Conservation (phyloP, 2,797 vertebrate species). For the Spheniscus humboldti region DNA sequence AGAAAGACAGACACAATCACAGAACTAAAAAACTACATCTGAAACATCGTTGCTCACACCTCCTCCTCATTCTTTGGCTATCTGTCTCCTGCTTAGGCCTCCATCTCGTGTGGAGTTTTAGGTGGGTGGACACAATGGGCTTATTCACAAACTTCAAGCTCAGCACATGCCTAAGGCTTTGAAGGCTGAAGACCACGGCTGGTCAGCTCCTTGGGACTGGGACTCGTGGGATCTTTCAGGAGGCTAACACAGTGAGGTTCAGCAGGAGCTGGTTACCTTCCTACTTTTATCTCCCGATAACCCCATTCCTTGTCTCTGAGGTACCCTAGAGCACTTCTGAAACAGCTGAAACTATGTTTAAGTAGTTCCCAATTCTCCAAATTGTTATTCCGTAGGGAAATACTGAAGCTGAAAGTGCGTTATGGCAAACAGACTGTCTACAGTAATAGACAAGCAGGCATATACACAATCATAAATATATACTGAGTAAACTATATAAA, state of each 20-base stretch:
- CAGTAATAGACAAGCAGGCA: neutral
- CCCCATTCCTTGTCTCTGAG: neutral
- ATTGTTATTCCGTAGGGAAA: neutral
- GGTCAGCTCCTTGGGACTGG: neutral
- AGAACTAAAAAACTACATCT: neutral
- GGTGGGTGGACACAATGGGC: slow-evolving; percentile 49
- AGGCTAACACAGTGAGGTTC: neutral
- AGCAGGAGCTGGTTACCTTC: neutral
- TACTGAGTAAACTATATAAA: neutral
- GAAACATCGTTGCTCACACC: slow-evolving; percentile 28
- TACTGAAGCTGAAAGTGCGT: neutral
- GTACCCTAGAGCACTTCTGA: neutral
- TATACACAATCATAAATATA: neutral
- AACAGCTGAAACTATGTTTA: neutral
- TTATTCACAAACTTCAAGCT: slow-evolving; percentile 31
- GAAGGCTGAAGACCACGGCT: neutral
- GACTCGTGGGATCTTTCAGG: neutral
- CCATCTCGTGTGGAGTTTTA: neutral
- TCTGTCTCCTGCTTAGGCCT: slow-evolving; percentile 40
- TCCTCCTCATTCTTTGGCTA: slow-evolving; percentile 54
- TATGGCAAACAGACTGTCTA: neutral
- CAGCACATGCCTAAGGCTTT: slow-evolving; percentile 1
- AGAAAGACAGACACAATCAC: slow-evolving; percentile 5
- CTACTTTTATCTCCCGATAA: neutral
- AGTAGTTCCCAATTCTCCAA: neutral